Percentiles rank a stretch among this genome's conserved stretches.
phyloP scores from a whole-genome alignment of 30 jellyfish, hydroid and myxozoan species.

The Aurelia sp. region DNA sequence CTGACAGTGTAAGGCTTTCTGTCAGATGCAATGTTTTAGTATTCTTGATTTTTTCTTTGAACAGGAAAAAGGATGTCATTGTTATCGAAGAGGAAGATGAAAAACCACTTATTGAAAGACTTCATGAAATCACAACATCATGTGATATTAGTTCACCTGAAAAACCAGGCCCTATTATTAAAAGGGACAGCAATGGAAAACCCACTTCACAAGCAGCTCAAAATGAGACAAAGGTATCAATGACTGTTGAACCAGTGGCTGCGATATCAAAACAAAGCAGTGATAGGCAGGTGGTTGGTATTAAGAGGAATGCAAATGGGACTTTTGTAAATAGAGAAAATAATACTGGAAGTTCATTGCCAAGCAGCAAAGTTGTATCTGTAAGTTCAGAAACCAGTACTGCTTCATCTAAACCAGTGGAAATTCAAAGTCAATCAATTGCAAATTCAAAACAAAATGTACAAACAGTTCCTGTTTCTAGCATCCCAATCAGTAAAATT shows the following conservation, averaged over 20 bases:
- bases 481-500: too few relatives aligned
- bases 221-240: too few relatives aligned
- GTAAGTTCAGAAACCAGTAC: neutral
- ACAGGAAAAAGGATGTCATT: constrained; percentile 57
- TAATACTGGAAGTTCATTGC: too few relatives aligned
- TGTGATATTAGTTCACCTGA: constrained; percentile 19
- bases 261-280: neutral
- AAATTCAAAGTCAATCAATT: neutral
- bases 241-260: too few relatives aligned
- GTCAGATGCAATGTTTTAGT: too few relatives aligned
- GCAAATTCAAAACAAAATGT: too few relatives aligned
- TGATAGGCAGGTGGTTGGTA: neutral
- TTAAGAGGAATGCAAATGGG: constrained; percentile 17
- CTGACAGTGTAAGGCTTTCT: too few relatives aligned
- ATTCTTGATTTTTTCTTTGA: neutral
- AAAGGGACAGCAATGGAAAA: too few relatives aligned
- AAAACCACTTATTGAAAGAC: constrained; percentile 47
- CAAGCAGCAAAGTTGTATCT: neutral
- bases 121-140: constrained; percentile 54
- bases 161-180: neutral
- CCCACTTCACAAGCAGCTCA: too few relatives aligned
- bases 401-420: neutral
- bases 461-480: too few relatives aligned
- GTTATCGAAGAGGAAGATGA: constrained; percentile 67
- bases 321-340: neutral